Evolutionary conservation across 2,888 invertebrate species (phyloP).

Genomic region (Parnassius mnemosyne): DNA sequence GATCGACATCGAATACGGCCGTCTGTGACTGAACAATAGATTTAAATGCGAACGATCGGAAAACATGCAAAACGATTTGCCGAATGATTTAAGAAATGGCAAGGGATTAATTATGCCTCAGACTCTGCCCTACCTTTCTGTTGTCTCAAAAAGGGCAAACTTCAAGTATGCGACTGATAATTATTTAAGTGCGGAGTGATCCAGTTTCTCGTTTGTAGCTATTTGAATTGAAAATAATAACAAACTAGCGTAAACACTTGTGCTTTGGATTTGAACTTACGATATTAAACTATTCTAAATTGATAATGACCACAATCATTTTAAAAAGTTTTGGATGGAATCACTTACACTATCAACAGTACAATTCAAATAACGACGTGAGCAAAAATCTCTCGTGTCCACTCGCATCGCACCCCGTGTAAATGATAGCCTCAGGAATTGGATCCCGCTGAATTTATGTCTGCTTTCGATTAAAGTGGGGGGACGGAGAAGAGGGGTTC

Average conservation of each 20-base stretch:
- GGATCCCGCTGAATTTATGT: slow-evolving; percentile 36
- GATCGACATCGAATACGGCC: not conserved
- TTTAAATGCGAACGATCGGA: not conserved
- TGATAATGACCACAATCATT: too few species aligned
- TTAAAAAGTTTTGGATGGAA: not conserved
- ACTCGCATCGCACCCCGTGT: slow-evolving; percentile 21
- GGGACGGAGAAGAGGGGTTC: not conserved
- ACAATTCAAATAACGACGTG: not conserved
- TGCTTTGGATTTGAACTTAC: too few species aligned
- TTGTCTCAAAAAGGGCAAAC: too few species aligned
- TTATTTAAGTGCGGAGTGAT: too few species aligned
- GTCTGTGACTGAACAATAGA: not conserved
- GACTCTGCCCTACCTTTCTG: too few species aligned
- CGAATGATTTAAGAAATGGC: not conserved
- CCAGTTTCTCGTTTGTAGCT: too few species aligned
- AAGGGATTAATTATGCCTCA: too few species aligned
- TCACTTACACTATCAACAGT: not conserved
- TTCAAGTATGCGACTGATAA: too few species aligned
- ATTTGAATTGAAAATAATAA: too few species aligned
- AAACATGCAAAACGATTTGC: not conserved
- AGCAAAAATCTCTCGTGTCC: slow-evolving; percentile 6
- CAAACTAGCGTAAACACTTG: too few species aligned
- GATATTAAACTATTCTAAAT: too few species aligned
- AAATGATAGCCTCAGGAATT: slow-evolving; percentile 35
- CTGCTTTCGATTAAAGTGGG: slow-evolving; percentile 16